Percentiles rank a stretch among this genome's conserved stretches.
Evolutionary conservation across 2,888 invertebrate species (phyloP).

Genomic region (Camptogramma bilineatum): DNA sequence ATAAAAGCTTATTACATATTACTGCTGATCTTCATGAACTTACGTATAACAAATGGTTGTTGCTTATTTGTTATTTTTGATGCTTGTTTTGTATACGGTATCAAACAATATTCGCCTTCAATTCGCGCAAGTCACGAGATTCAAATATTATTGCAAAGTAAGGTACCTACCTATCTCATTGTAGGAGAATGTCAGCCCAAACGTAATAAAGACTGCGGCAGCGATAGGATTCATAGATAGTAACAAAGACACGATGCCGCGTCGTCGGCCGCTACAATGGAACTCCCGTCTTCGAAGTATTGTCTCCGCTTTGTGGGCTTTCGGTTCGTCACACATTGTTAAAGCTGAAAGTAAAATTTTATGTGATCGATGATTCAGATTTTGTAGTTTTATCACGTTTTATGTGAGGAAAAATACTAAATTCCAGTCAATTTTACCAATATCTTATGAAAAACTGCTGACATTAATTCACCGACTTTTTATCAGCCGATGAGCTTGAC

Average conservation of each 20-base stretch:
- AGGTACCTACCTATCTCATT: slow-evolving; percentile 41
- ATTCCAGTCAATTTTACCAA: background rate
- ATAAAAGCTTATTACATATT: too few relatives aligned
- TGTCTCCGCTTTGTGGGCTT: slow-evolving; percentile 52
- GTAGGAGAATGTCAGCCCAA: slow-evolving; percentile 52
- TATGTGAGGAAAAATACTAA: slow-evolving; percentile 1
- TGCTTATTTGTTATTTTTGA: background rate
- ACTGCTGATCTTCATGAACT: too few relatives aligned
- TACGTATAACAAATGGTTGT: background rate
- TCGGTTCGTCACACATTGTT: slow-evolving; percentile 24
- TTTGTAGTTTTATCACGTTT: slow-evolving; percentile 11
- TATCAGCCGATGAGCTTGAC: background rate
- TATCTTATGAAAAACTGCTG: background rate
- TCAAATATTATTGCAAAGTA: slow-evolving; percentile 30
- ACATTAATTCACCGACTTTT: background rate
- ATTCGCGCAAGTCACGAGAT: slow-evolving; percentile 17
- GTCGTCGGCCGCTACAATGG: slow-evolving; percentile 54
- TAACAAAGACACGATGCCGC: slow-evolving; percentile 63
- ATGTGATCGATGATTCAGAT: slow-evolving; percentile 30
- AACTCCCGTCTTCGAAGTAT: slow-evolving; percentile 53
- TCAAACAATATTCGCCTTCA: slow-evolving; percentile 6
- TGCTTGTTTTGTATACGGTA: background rate
- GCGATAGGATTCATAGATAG: slow-evolving; percentile 67
- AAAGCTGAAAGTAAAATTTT: slow-evolving; percentile 35
- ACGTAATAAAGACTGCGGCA: slow-evolving; percentile 56